Evolutionary conservation across 2,888 invertebrate genomes (phyloP).

Genomic region (Microplitis manilae): DNA sequence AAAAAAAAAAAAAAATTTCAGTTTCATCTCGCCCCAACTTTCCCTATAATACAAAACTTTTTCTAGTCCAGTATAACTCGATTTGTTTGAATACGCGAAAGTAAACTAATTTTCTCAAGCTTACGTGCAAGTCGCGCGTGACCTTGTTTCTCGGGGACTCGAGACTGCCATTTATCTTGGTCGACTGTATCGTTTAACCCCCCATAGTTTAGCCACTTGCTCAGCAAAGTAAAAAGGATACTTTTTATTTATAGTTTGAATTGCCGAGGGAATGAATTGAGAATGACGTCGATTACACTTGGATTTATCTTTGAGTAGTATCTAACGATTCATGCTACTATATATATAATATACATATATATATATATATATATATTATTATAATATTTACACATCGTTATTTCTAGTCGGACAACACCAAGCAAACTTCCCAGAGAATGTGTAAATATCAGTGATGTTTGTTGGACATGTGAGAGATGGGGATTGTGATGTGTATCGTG

Average conservation of each 20-base stretch:
- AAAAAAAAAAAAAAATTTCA: not conserved
- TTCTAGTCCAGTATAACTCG: not conserved
- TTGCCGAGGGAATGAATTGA: conserved; percentile 12
- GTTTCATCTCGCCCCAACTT: not conserved
- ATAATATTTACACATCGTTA: conserved; percentile 40
- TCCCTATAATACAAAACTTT: too few relatives aligned
- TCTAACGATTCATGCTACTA: conserved; percentile 36
- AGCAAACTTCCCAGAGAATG: conserved; percentile 15
- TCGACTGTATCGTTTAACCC: conserved; percentile 47
- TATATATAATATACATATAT: conserved; percentile 2
- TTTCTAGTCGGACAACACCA: conserved; percentile 32
- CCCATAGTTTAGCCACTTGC: conserved; percentile 5
- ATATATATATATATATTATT: not conserved
- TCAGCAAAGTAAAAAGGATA: not conserved
- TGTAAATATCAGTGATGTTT: conserved; percentile 33
- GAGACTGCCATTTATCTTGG: conserved; percentile 50
- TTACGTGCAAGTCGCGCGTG: conserved; percentile 39
- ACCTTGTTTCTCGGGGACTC: conserved; percentile 49
- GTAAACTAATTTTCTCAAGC: conserved; percentile 21
- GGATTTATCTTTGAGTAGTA: not conserved
- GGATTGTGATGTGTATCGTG: conserved; percentile 8
- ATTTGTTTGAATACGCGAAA: conserved; percentile 5
- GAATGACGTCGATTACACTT: conserved; percentile 29
- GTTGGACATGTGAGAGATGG: conserved; percentile 7
- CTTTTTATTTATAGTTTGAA: not conserved